A percentile compares a stretch with the other conserved stretches of the same genome.
Evolutionary conservation across 2,888 invertebrate species (phyloP).

Genomic region (Cacoxenus indagator): DNA sequence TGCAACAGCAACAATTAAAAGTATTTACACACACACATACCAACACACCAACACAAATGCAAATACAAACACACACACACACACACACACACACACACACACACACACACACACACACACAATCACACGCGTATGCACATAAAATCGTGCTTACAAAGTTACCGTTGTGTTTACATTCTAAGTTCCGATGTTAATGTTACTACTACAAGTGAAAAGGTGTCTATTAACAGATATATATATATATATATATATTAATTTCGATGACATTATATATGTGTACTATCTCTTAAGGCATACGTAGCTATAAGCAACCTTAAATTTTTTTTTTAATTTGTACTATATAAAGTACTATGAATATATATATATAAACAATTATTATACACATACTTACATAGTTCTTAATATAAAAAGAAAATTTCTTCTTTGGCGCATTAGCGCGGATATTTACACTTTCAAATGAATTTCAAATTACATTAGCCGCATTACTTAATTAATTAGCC

Average conservation of each 20-base stretch:
- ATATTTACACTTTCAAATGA: constrained; percentile 4
- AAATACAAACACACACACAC: too few species aligned
- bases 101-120: too few species aligned
- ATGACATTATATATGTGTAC: constrained; percentile 17
- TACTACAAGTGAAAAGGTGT: constrained; percentile 54
- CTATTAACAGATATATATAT: constrained; percentile 39
- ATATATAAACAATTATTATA: constrained; percentile 10
- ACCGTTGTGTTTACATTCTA: not conserved
- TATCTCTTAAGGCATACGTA: constrained; percentile 12
- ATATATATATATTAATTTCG: constrained; percentile 21
- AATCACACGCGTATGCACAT: too few species aligned
- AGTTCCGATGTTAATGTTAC: constrained; percentile 41
- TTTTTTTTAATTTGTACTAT: constrained; percentile 29
- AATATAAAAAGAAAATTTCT: not conserved
- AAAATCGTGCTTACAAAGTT: not conserved
- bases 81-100: too few species aligned
- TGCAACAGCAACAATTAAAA: constrained; percentile 32
- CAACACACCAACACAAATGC: too few species aligned
- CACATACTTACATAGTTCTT: constrained; percentile 7
- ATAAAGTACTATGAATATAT: constrained; percentile 27
- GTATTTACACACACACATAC: constrained; percentile 17
- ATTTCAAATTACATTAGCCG: not conserved
- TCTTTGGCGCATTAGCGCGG: not conserved
- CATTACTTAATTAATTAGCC: constrained; percentile 4
- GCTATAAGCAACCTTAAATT: constrained; percentile 22